Base-by-base conservation (phyloP, 2,797 vertebrate species). In the Pampus argenteus region DNA sequence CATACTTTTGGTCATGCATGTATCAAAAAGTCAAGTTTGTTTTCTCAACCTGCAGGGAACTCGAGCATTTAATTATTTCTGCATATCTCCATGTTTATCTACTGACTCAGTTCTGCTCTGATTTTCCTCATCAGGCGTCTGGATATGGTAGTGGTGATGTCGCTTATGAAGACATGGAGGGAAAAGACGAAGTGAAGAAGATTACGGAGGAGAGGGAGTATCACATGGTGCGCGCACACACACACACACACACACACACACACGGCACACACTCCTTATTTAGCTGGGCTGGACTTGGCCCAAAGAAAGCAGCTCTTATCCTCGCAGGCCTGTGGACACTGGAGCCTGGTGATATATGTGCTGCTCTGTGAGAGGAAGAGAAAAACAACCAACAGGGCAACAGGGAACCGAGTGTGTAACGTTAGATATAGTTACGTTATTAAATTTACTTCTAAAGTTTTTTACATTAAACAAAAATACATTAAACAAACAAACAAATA, bases 101-200 rank as follows among this genome's bases (percentile, higher is more conserved):
- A 29, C 29, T 45, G 18, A 29, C 2, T 60, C 29, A 18, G 2
- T 31, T 10, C 47, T 57, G 7, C 3, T 17, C 26, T 49, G 2
- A 5, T 57, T 74, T 9, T 71, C 47, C 22, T 23, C 56, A 38
- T 20, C 86, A 99, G 97, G 95, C 94, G 6, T 98, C 98, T 1
- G 98, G 97, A 29, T 96, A 95, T 25, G 89, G 86, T 66, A 99
- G 98, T 2, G 97, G 97, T 6, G 91, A 95, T 1, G 89, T 86
- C 2, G 76, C 76, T 9, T 79, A 94, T 42, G 93, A 94, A 26
- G 95, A 97, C 85, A 75, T 79, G 0, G 95, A 96, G 9, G 74
- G 82, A 22, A 47, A 28, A 44, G 81, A 91, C 0, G 94, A 95
- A 81, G 94, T 91, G 52, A 95, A 94, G 91, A 95, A 94, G 85